phyloP scores from a whole-genome alignment of 2,888 invertebrate genomes.

The Acrocyrtus sp. region DNA sequence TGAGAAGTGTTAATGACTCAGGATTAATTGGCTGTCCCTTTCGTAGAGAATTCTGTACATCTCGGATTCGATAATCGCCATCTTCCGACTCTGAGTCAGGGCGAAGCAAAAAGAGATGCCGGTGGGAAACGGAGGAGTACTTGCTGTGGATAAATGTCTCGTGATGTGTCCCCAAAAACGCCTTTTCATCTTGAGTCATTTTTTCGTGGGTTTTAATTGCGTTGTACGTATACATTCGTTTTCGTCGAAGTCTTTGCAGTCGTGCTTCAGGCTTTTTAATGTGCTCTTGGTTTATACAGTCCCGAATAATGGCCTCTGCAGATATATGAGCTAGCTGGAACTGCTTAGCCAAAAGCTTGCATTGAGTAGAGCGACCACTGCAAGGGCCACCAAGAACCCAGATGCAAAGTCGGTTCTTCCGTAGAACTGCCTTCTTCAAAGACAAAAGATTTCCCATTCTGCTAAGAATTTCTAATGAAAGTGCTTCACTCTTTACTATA shows the following conservation, averaged over 20 bases:
- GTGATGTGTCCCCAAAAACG: not conserved
- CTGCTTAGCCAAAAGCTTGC: not conserved
- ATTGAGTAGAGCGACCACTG: not conserved
- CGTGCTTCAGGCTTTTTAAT: not conserved
- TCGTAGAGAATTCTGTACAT: not conserved
- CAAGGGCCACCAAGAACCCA: constrained; percentile 17
- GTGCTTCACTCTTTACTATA: too few species aligned
- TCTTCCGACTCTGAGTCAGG: constrained; percentile 1
- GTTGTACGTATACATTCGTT: not conserved
- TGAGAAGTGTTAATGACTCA: not conserved
- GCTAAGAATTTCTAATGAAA: too few species aligned
- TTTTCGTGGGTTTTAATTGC: constrained; percentile 7
- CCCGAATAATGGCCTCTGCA: constrained; percentile 13
- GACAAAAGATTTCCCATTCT: too few species aligned
- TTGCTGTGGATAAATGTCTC: too few species aligned
- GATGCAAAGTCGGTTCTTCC: not conserved
- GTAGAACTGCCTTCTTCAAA: constrained; percentile 3
- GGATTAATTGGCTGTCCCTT: constrained; percentile 5
- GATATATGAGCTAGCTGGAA: constrained; percentile 6
- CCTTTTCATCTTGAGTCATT: constrained; percentile 10
- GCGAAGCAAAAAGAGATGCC: not conserved
- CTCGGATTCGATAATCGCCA: not conserved
- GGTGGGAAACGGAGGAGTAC: not conserved
- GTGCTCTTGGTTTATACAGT: constrained; percentile 3
- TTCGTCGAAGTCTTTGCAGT: not conserved